A percentile compares a stretch with the other conserved stretches of the same genome.
Conservation (phyloP, 1,140 invertebrate species). For the Drosophila lowei region DNA sequence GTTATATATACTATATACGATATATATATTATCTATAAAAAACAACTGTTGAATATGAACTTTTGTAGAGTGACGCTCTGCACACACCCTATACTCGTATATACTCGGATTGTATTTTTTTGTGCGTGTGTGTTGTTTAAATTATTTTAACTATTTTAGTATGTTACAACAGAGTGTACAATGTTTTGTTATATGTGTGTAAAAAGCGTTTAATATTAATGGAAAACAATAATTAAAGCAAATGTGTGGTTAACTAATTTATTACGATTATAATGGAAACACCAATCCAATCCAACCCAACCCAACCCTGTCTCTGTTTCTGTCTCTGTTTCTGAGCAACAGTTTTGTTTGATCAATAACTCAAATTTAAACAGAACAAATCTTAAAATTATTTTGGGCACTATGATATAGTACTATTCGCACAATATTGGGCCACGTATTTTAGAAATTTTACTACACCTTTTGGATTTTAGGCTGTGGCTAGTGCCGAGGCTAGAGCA, state of each 20-base stretch:
- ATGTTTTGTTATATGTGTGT: constrained; percentile 69
- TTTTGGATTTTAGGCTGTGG: constrained; percentile 10
- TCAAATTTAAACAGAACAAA: constrained; percentile 30
- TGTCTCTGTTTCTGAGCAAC: neutral
- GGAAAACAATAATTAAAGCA: constrained; percentile 32
- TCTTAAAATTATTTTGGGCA: neutral
- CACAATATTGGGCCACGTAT: constrained; percentile 2
- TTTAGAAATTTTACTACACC: constrained; percentile 10
- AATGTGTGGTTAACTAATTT: constrained; percentile 70
- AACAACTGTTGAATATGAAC: constrained; percentile 19
- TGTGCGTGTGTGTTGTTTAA: constrained; percentile 54
- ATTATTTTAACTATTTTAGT: constrained; percentile 62
- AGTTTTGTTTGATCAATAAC: constrained; percentile 68
- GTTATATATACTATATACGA: constrained; percentile 12
- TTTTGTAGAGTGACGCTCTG: constrained; percentile 38
- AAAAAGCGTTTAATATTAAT: constrained; percentile 34
- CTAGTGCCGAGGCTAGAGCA: constrained; percentile 41
- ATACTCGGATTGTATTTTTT: constrained; percentile 17
- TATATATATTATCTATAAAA: constrained; percentile 13
- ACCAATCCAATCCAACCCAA: neutral
- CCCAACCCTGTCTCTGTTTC: neutral
- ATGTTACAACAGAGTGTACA: constrained; percentile 63
- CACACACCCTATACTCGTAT: constrained; percentile 37
- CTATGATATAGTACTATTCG: constrained; percentile 2
- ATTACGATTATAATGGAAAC: constrained; percentile 29